These are phyloP conservation scores for Bombus difficillimus DNA, from an alignment of 1,140 invertebrate genomes.

Conservation along the genomic window DNA sequence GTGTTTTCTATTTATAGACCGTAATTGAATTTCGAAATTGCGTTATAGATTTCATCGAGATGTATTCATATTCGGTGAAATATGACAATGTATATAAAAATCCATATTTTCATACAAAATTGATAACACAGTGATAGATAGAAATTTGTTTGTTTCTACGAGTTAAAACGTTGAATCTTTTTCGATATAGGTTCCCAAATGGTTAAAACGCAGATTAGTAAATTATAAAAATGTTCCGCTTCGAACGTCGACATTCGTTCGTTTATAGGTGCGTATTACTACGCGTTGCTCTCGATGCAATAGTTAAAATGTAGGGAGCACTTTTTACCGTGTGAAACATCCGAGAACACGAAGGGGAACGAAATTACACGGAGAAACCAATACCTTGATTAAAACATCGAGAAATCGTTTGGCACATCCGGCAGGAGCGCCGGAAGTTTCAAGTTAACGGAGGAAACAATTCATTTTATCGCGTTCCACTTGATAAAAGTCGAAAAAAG, in stretches of 20 bases:
- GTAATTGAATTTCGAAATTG: not conserved
- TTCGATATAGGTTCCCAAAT: not conserved
- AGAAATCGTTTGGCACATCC: constrained; percentile 5
- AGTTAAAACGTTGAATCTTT: not conserved
- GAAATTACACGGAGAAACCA: not conserved
- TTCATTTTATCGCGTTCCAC: constrained; percentile 12
- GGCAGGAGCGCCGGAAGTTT: not conserved
- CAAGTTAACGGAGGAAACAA: constrained; percentile 11
- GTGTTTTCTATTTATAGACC: not conserved
- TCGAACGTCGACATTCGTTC: not conserved
- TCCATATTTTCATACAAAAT: too few species aligned
- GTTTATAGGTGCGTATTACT: not conserved
- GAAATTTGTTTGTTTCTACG: not conserved
- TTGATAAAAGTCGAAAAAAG: not conserved
- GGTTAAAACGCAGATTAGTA: not conserved
- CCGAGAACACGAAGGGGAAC: not conserved
- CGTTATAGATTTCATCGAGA: not conserved
- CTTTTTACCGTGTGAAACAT: not conserved
- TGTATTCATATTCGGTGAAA: not conserved
- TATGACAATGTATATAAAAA: not conserved
- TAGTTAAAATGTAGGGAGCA: not conserved
- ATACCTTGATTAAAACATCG: constrained; percentile 2
- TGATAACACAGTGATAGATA: too few species aligned
- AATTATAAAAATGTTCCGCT: not conserved
- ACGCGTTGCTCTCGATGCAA: not conserved